phyloP scores from a whole-genome alignment of 2,888 invertebrate genomes.

The Coenonympha glycerion region DNA sequence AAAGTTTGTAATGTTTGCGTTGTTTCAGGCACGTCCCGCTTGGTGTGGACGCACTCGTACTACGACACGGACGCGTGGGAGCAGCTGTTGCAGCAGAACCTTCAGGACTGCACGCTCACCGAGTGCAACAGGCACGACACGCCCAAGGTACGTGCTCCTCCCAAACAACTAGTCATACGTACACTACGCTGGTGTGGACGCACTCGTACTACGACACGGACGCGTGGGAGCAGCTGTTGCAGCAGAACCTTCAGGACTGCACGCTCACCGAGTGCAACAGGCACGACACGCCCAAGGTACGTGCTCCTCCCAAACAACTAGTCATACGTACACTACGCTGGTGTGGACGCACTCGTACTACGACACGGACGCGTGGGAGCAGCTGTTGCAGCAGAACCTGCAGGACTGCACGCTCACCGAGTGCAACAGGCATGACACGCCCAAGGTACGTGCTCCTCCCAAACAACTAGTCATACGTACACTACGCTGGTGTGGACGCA shows the following conservation, averaged over 20 bases:
- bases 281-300: slow-evolving; percentile 52
- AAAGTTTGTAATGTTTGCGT: background rate
- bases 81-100: slow-evolving; percentile 79
- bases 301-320: too few relatives aligned
- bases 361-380: slow-evolving; percentile 89
- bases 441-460: slow-evolving; percentile 47
- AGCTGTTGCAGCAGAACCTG: slow-evolving; percentile 80
- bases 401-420: slow-evolving; percentile 78
- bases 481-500: slow-evolving; percentile 91
- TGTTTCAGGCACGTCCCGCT: slow-evolving; percentile 80
- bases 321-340: too few relatives aligned
- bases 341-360: slow-evolving; percentile 93
- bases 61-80: slow-evolving; percentile 92
- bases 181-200: slow-evolving; percentile 88
- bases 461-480: too few relatives aligned
- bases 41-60: slow-evolving; percentile 91
- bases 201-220: slow-evolving; percentile 93
- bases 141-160: slow-evolving; percentile 48
- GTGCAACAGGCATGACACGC: slow-evolving; percentile 53
- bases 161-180: too few relatives aligned
- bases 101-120: slow-evolving; percentile 78
- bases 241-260: slow-evolving; percentile 78
- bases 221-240: slow-evolving; percentile 86
- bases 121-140: slow-evolving; percentile 60
- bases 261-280: slow-evolving; percentile 76